Base-by-base conservation (phyloP, 1,140 invertebrate species). In the Xylocopa sonorina region DNA sequence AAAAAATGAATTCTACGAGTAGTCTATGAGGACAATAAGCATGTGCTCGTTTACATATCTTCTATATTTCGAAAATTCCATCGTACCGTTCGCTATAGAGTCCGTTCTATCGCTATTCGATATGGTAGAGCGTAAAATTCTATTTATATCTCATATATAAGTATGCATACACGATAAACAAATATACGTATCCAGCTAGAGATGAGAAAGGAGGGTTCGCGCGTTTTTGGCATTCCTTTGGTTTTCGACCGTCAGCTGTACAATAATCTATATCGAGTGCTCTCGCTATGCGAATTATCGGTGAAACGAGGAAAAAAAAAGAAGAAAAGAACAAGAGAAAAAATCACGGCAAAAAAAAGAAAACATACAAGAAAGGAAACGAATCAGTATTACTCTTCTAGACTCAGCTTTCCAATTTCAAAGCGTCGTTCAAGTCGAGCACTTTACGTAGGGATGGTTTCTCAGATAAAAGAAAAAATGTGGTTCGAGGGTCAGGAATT, bases 401-500 rank as follows among this genome's bases (percentile, higher is more conserved):
- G 32, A 48, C 50, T 24, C 21, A 12, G 18, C 34, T 12, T 32
- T 48, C 24, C n/a, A 32, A 48, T 71, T 60, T 9, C 4, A 41
- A 18, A 43, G 38, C 50, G 51, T 76, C 50, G 51, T 76, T 55
- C n/a, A 16, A 67, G 63, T 79, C 71, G 41, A 78, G 27, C 29
- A 29, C 68, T 10, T 1, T 24, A 46, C 32, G 18, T 46, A 57
- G n/a, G n/a, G n/a, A n/a, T n/a, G n/a, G n/a, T n/a, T 63, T 50
- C 41, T 63, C 46, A 32, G 73, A 84, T 74, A 27, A 68, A 83
- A 83, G n/a, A n/a, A n/a, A n/a, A n/a, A n/a, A n/a, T n/a, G 80
- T 69, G 83, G 79, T 83, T 78, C 88, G 89, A 91, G 88, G 87
- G 85, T 87, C 85, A 85, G 90, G 88, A 89, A 88, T 88, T 91